Evolutionary conservation across 1,140 invertebrate genomes (phyloP).

Genomic region (Danaus melanippus): DNA sequence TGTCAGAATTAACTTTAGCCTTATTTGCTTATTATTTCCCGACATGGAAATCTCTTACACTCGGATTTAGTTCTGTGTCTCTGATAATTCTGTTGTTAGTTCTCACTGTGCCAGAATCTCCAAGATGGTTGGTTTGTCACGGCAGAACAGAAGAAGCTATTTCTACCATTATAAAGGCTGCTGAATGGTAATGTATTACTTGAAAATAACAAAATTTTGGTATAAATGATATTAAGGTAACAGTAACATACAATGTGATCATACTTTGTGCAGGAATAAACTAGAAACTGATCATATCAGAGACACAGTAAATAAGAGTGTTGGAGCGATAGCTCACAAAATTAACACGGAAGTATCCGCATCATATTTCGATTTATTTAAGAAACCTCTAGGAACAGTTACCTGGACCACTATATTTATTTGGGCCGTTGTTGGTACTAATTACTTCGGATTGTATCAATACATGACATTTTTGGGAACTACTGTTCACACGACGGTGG

Average conservation of each 20-base stretch:
- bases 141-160: slow-evolving; percentile 29
- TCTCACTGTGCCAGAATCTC: slow-evolving; percentile 37
- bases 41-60: slow-evolving; percentile 31
- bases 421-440: slow-evolving; percentile 26
- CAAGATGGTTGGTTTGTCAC: slow-evolving; percentile 41
- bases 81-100: slow-evolving; percentile 27
- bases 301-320: slow-evolving; percentile 26
- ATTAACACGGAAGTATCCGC: slow-evolving; percentile 15
- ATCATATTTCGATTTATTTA: slow-evolving; percentile 33
- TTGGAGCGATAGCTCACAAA: slow-evolving; percentile 20
- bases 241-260: too few species aligned
- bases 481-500: slow-evolving; percentile 30
- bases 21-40: slow-evolving; percentile 35
- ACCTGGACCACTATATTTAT: slow-evolving; percentile 20
- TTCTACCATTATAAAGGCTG: slow-evolving; percentile 32
- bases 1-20: slow-evolving; percentile 26
- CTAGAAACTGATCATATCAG: slow-evolving; percentile 21
- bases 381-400: slow-evolving; percentile 19
- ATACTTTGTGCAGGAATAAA: slow-evolving; percentile 37
- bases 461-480: slow-evolving; percentile 30
- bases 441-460: slow-evolving; percentile 37
- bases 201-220: neutral
- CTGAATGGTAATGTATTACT: slow-evolving; percentile 28
- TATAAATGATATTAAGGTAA: slow-evolving; percentile 11
- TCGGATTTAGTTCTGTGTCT: slow-evolving; percentile 23